A percentile compares a stretch with the other conserved stretches of the same genome.
phyloP scores from a whole-genome alignment of 2,113 vertebrate genomes.

The Cacatua alba region DNA sequence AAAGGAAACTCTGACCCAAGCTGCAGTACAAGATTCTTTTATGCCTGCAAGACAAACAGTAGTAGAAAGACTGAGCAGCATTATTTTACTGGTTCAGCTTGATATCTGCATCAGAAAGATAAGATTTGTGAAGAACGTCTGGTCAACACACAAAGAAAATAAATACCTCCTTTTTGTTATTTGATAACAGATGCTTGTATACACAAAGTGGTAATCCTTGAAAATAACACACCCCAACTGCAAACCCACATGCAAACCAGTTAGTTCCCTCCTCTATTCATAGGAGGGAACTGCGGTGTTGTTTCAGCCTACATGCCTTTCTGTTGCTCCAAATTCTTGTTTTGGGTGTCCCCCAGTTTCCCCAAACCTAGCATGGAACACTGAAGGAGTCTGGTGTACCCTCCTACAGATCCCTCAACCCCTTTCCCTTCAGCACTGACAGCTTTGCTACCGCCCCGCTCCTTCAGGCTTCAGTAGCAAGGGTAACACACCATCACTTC shows the following conservation, averaged over 20 bases:
- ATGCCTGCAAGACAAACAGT: background rate
- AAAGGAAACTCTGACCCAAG: background rate
- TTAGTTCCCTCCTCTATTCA: constrained; percentile 25
- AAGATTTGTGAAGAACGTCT: background rate
- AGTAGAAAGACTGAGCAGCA: background rate
- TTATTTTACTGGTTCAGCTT: background rate
- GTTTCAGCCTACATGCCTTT: background rate
- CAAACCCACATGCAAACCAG: background rate
- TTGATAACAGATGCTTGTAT: background rate
- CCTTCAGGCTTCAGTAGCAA: background rate
- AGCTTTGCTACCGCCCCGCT: background rate
- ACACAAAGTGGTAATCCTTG: background rate
- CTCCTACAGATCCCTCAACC: background rate
- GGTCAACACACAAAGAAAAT: background rate
- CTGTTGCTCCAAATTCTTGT: background rate
- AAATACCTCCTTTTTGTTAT: background rate
- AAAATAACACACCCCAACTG: background rate
- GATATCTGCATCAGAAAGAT: background rate
- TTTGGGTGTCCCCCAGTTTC: background rate
- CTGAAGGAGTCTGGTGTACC: background rate
- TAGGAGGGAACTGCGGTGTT: background rate
- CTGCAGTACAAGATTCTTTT: background rate
- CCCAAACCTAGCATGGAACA: background rate
- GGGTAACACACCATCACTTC: background rate
- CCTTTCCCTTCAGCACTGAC: background rate